Conservation (phyloP, 1,140 invertebrate genomes). For the Oscheius sp. region DNA sequence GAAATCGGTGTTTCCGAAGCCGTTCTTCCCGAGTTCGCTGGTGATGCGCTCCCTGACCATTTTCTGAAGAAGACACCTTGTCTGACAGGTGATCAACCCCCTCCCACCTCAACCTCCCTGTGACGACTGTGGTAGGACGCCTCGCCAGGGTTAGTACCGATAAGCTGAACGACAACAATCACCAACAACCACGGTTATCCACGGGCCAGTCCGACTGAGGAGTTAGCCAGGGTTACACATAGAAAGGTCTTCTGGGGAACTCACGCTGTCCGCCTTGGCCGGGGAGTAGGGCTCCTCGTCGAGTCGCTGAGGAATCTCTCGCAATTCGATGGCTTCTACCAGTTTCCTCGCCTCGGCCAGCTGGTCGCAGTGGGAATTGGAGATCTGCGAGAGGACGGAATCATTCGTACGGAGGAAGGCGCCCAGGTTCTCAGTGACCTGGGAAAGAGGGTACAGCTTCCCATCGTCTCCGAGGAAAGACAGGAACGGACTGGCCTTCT, state of each 20-base stretch:
- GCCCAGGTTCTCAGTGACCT: conserved; percentile 5
- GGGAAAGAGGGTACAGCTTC: not conserved
- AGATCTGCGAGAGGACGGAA: not conserved
- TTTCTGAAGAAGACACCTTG: too few species aligned
- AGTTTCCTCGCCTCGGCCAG: not conserved
- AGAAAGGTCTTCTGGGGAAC: too few species aligned
- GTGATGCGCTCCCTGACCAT: not conserved
- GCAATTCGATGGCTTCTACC: conserved; percentile 1
- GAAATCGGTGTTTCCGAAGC: not conserved
- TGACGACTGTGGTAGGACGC: too few species aligned
- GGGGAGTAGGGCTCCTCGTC: not conserved
- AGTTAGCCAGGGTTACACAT: too few species aligned
- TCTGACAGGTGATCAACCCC: too few species aligned
- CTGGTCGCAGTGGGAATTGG: not conserved
- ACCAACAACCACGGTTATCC: too few species aligned
- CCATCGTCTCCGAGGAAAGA: conserved; percentile 16
- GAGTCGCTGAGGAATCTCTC: conserved; percentile 20
- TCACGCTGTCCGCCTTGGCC: not conserved
- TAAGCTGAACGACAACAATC: too few species aligned
- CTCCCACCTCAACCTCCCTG: too few species aligned
- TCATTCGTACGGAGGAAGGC: conserved; percentile 23
- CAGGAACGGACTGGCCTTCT: not conserved
- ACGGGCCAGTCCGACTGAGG: too few species aligned
- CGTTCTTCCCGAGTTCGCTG: not conserved
- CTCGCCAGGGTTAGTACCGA: too few species aligned